phyloP scores from a whole-genome alignment of 2,113 vertebrate genomes.

The Amphiprion ocellaris region DNA sequence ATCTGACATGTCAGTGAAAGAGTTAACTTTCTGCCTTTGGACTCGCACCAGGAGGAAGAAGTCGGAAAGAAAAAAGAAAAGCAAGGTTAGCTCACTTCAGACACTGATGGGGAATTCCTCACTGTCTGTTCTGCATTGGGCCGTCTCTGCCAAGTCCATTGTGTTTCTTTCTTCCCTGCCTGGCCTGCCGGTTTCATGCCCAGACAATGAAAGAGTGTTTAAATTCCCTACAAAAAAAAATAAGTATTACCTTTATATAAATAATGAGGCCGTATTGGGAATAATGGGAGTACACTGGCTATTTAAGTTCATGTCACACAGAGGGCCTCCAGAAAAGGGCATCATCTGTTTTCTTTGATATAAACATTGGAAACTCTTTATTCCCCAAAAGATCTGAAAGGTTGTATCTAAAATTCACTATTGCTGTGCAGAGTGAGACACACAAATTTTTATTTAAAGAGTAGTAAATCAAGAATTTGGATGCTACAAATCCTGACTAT shows the following conservation, averaged over 20 bases:
- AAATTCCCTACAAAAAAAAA: background rate
- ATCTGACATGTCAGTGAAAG: slow-evolving; percentile 41
- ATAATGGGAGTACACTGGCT: background rate
- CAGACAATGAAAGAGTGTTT: slow-evolving; percentile 42
- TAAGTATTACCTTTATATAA: slow-evolving; percentile 4
- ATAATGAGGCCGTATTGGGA: slow-evolving; percentile 4
- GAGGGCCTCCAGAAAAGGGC: slow-evolving; percentile 10
- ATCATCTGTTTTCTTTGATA: slow-evolving; percentile 14
- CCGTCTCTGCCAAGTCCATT: slow-evolving; percentile 59
- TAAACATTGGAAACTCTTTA: background rate
- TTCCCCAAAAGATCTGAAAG: slow-evolving; percentile 22
- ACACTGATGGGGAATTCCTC: slow-evolving; percentile 74
- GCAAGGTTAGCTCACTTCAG: slow-evolving; percentile 65
- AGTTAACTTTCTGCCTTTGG: slow-evolving; percentile 66
- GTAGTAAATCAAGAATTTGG: too few relatives aligned
- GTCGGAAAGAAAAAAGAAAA: slow-evolving; percentile 27
- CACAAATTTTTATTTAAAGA: too few relatives aligned
- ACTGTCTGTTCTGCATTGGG: slow-evolving; percentile 43
- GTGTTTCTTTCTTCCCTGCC: slow-evolving; percentile 38
- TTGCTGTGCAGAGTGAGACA: background rate
- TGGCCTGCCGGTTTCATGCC: slow-evolving; percentile 30
- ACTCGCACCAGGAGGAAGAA: slow-evolving; percentile 55
- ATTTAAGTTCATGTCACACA: slow-evolving; percentile 13
- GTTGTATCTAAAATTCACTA: background rate
- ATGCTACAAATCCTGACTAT: too few relatives aligned